Percentiles rank a stretch among this genome's conserved stretches.
Evolutionary conservation across 2,888 invertebrate genomes (phyloP).

Genomic region (Acholoe squamosa): DNA sequence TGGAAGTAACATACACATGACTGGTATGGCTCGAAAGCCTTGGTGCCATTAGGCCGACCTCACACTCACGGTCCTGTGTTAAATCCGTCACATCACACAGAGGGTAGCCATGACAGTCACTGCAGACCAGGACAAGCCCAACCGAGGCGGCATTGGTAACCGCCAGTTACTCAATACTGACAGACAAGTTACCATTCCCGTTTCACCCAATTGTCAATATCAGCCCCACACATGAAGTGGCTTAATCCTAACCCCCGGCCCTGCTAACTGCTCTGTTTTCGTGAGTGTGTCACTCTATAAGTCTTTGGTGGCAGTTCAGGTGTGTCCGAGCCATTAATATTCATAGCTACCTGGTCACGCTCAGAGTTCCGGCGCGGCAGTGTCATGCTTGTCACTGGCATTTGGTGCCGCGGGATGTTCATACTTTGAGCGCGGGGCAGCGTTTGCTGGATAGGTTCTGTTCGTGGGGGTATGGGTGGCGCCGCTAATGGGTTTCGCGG

Average conservation of each 20-base stretch:
- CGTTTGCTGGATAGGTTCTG: not conserved
- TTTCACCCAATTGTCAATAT: not conserved
- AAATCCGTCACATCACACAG: constrained; percentile 9
- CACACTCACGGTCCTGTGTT: not conserved
- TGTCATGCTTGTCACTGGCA: constrained; percentile 50
- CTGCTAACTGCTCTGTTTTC: constrained; percentile 69
- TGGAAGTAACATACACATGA: not conserved
- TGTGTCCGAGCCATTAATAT: constrained; percentile 69
- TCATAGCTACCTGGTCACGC: constrained; percentile 60
- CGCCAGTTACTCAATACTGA: not conserved
- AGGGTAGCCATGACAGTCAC: not conserved
- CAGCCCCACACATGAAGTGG: not conserved
- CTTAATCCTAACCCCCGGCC: not conserved
- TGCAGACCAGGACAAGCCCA: not conserved
- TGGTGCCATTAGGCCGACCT: not conserved
- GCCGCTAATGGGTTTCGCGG: constrained; percentile 6
- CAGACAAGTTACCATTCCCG: not conserved
- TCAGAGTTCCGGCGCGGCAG: constrained; percentile 73
- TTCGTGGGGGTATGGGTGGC: constrained; percentile 63
- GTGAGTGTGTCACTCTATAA: constrained; percentile 72
- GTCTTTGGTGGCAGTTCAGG: constrained; percentile 82
- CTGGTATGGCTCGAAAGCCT: not conserved
- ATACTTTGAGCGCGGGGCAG: constrained; percentile 58
- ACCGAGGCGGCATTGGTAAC: not conserved
- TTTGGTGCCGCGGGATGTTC: constrained; percentile 46